Base-by-base conservation (phyloP, 1,140 invertebrate genomes). In the Chironomus tepperi region DNA sequence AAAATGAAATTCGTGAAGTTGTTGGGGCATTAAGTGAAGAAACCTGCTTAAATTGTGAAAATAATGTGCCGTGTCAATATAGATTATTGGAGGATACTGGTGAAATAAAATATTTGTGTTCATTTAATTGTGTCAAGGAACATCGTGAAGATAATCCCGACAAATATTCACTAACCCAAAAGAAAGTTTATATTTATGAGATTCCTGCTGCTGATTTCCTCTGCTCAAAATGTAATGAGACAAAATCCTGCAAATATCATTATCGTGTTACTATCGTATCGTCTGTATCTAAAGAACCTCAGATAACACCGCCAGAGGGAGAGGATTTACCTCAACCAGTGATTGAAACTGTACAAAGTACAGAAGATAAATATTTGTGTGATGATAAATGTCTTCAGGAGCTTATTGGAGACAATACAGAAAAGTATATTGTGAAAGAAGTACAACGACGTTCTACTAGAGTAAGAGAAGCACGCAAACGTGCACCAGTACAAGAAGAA, bases 111-210 rank as follows among this genome's bases (percentile, higher is more conserved):
- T 82, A 83, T 74, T 75, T 85, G 6, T 85, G 84, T 74, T 76
- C 64, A 6, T 77, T 79, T 42, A 42, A 73, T 7, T 85, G 84
- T 75, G 42, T 82, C 5, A 79, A 77, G 21, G 21, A 24, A 0
- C 84, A 82, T 74, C 78, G 81, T 76, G 67, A 73, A 2, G 76
- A 76, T 12, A 74, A 82, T 74, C 78, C 78, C 3, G 79, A 79
- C 18, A 79, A 80, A 74, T 84, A 81, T 73, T 77, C 77, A 19
- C 73, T 84, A 6, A 75, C 77, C 2, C 77, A 75, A 19, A 83
- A 81, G 73, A 84, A 84, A 77, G 83, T 82, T 76, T 74, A 82
- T 19, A 80, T 85, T 6, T 80, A 83, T 75, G 83, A 84, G 80
- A 83, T 84, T 12, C 12, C 73, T 2, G 42, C 70, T 64, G 80